Conservation (phyloP, 2,888 invertebrate species). For the Ophion obscuratus region DNA sequence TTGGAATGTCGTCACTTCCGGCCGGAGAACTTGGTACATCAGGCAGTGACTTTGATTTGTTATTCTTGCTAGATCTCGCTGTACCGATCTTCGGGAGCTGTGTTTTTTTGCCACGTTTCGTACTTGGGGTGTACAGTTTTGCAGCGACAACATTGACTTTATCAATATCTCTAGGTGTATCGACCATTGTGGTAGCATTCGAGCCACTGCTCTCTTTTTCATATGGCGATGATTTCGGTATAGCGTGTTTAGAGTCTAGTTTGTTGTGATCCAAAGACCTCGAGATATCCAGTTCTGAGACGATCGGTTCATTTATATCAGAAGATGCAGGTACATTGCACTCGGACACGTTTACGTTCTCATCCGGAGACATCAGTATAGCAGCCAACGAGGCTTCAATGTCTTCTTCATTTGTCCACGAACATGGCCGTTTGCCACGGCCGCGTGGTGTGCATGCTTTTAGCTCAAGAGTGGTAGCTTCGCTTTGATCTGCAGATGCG, state of each 20-base stretch:
- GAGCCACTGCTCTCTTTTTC: no score
- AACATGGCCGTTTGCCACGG: not conserved
- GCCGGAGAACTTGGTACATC: not conserved
- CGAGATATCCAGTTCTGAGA: not conserved
- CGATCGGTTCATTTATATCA: not conserved
- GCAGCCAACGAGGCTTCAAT: not conserved
- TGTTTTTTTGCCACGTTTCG: not conserved
- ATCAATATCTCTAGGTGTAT: not conserved
- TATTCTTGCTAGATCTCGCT: not conserved
- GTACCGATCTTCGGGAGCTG: not conserved
- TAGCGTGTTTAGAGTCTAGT: no score
- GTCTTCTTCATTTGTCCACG: not conserved
- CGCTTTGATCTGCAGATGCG: not conserved
- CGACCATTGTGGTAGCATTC: not conserved
- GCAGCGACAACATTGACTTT: not conserved
- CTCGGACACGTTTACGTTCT: not conserved
- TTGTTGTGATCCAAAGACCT: not conserved
- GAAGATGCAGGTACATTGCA: not conserved
- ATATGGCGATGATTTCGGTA: no score
- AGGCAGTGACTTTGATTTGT: not conserved
- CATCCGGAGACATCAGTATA: not conserved
- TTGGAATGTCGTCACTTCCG: not conserved
- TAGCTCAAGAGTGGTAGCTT: not conserved
- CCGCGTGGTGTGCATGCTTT: not conserved
- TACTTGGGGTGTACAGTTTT: not conserved